Evolutionary conservation across 2,113 vertebrate species (phyloP), one percentile per base, ranked within the genome.

Genomic region (Crotalus viridis): DNA sequence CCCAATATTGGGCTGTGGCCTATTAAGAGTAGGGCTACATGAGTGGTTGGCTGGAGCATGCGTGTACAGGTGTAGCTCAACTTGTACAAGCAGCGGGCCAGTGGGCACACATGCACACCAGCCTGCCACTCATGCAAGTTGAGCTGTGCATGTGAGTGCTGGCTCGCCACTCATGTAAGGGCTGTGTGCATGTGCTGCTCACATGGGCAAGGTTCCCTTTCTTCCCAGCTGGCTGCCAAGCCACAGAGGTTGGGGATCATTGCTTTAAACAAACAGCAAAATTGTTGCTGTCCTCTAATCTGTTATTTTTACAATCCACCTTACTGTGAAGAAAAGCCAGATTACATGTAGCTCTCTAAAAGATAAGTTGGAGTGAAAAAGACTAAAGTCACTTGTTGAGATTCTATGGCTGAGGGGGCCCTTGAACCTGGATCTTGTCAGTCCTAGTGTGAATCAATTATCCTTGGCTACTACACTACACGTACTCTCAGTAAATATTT

Each of bases 91-190:
- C 4, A 0, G 1, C 12, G 15, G 64, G 12, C 12, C 64, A 69
- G 12, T 0, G 4, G 12, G 28, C 24, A n/a, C 1, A 13, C 28
- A 5, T 69, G 4, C 28, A 69, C 2, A 1, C 1, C 1, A 69
- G 12, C 64, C 28, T 28, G 9, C 10, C 1, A 4, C 26, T 64
- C 10, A 1, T 3, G 5, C 61, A 64, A 64, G 10, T 64, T 64
- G 26, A 64, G 26, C 61, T 64, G 61, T 0, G 1, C 59, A 61
- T 3, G 26, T 61, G 59, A 1, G 7, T 1, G 10, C 61, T 28
- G 4, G 1, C 12, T 4, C 12, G 1, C 61, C 61, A 64, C 26
- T 64, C 12, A 13, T 64, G 48, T 28, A 64, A 64, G 10, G 26
- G 1, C 10, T 64, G 26, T 64, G 26, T 64, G 61, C 12, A 28